Percentiles rank a stretch among this genome's conserved stretches.
Conservation (phyloP, 92 coral and sea anemone genomes). For the Zoanthus gigantus region DNA sequence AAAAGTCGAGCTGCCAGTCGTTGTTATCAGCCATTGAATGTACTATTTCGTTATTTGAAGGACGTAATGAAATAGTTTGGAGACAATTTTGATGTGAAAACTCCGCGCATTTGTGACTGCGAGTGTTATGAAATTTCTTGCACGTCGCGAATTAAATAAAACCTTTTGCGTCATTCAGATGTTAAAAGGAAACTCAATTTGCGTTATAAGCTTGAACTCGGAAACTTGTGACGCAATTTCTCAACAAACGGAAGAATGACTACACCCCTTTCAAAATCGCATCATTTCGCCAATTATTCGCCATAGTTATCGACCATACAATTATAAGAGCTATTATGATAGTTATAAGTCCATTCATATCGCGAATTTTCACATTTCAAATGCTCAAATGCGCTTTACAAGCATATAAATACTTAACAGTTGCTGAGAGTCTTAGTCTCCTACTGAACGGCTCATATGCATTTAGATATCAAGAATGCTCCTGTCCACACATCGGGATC, state of each 20-base stretch:
- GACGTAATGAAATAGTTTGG: background rate
- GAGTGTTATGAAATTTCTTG: background rate
- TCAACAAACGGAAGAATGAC: background rate
- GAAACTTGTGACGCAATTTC: background rate
- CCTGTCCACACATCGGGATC: no score
- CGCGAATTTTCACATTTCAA: no score
- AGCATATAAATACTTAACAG: no score
- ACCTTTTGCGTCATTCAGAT: background rate
- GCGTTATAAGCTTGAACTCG: slow-evolving; percentile 3
- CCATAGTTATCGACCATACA: no score
- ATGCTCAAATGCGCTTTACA: no score
- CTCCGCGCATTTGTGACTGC: background rate
- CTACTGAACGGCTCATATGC: no score
- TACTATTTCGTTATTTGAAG: background rate
- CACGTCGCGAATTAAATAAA: background rate
- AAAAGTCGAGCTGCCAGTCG: slow-evolving; percentile 40
- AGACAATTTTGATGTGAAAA: background rate
- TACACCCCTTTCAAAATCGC: no score
- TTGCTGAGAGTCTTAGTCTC: no score
- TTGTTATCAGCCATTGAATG: slow-evolving; percentile 7
- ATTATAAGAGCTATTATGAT: background rate
- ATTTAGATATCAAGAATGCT: no score
- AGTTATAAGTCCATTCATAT: background rate
- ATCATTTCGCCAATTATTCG: no score
- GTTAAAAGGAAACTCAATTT: background rate